Conservation (phyloP, 1,140 invertebrate genomes). For the Limonius californicus region DNA sequence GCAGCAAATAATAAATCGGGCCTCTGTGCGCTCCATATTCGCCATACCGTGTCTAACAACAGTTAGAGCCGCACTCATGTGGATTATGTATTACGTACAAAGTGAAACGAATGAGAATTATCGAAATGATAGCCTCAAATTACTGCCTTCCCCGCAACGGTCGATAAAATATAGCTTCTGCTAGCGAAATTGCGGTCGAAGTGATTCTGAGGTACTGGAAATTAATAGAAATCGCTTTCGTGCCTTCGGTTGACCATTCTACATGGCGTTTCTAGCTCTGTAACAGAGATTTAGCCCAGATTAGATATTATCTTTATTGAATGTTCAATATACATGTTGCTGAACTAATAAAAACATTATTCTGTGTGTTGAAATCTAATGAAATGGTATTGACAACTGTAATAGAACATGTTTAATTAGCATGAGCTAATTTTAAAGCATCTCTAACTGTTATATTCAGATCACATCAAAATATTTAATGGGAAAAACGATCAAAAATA, state of each 20-base stretch:
- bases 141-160: background rate
- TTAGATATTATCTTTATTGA: too few relatives aligned
- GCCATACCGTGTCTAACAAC: background rate
- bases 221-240: background rate
- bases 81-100: background rate
- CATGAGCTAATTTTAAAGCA: too few relatives aligned
- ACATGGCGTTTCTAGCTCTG: too few relatives aligned
- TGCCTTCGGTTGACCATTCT: background rate
- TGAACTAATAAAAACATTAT: too few relatives aligned
- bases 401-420: too few relatives aligned
- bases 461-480: too few relatives aligned
- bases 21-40: constrained; percentile 18
- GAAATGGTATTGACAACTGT: too few relatives aligned
- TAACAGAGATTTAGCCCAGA: too few relatives aligned
- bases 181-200: background rate
- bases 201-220: background rate
- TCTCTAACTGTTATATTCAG: too few relatives aligned
- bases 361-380: too few relatives aligned
- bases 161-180: background rate
- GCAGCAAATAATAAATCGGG: constrained; percentile 14
- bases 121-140: background rate
- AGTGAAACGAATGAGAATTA: background rate
- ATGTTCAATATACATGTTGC: too few relatives aligned
- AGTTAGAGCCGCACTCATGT: background rate
- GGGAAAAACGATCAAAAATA: too few relatives aligned